Base-by-base conservation (phyloP, 2,113 vertebrate genomes). In the Menidia beryllina region DNA sequence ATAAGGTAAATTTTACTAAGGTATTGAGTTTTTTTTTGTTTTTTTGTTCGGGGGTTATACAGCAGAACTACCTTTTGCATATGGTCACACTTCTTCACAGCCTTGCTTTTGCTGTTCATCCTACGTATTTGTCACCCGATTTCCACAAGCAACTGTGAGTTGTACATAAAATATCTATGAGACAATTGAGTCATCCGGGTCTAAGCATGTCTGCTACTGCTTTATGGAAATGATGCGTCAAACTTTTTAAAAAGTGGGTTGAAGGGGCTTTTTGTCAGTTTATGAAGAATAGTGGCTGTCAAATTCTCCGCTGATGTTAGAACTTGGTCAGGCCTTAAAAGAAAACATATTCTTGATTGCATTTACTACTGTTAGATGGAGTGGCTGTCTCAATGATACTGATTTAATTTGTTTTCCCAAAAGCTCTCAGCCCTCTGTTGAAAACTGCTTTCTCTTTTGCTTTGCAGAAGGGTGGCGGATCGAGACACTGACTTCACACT, bases 401-500 rank as follows among this genome's bases (percentile, higher is more conserved):
- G 8, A 1, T 25, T 26, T 3, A 3, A 2, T 0, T 41, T 27
- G 60, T 7, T 25, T n/a, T n/a, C n/a, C n/a, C n/a, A n/a, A n/a
- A n/a, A n/a, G n/a, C n/a, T n/a, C n/a, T 45, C n/a, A 39, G 59
- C 53, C 25, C 15, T 61, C 30, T 36, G 14, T 60, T 47, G 39
- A 14, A 5, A 2, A 41, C 24, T 57, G 20, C 17, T 56, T 48
- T 61, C 7, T 64, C 39, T 50, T 72, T 9, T 75, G 20, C 77
- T 79, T 77, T 76, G 23, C 77, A 87, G 86, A 53, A 58, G 4
- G 43, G 63, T 38, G 49, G 47, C 30, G 48, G 55, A 70, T 61
- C 24, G 50, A 52, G 76, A 55, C 20, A 3, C 52, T 14, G 21
- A 61, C 38, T 34, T 13, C 43, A 36, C 7, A 11, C 3, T 30